Evolutionary conservation across 2,797 vertebrate genomes (phyloP), one percentile per base, ranked within the genome.

Genomic region (Sebastiscus albofasciatus): DNA sequence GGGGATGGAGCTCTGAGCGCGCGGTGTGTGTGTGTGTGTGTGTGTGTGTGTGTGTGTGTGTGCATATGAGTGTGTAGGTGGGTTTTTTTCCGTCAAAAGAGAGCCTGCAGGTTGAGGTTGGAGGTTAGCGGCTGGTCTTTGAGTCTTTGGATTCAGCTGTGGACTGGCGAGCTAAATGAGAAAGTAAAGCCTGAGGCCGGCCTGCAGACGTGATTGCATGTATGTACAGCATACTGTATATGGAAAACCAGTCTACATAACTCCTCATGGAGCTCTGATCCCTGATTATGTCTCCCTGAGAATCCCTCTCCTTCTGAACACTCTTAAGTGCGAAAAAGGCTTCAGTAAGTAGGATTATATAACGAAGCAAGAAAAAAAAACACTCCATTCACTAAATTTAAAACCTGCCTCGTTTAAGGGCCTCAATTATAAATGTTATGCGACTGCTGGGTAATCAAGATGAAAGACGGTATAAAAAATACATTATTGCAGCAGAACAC

Each of bases 131-230:
- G 55, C 22, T 73, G 68, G 76, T 83, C 85, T 90, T 86, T 91
- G 79, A 93, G 39, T 42, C 39, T 93, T 93, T 86, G 69, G 88
- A 93, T 92, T 90, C 72, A 81, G 52, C 74, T 71, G 72, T 65
- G 74, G 33, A 58, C 31, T 5, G 1, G 10, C 5, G 29, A 84
- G 58, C 33, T 83, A 88, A 91, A 90, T 80, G 79, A 87, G 78
- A 80, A 76, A 34, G 64, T 68, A 71, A 74, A 72, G 82, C 86
- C 85, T 73, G 55, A 3, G 80, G 86, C 83, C 20, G 34, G 75
- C 79, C 82, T 46, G 52, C 54, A 85, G 77, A 81, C 52, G 75
- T 71, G 61, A 81, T 42, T 81, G 67, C 64, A 78, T 79, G 61
- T 58, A 77, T 62, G 46, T 36, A 55, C 2, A 0, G 6, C 54